Percentiles rank a stretch among this genome's conserved stretches.
Conservation (phyloP, 2,113 vertebrate species). For the Dromas ardeola region DNA sequence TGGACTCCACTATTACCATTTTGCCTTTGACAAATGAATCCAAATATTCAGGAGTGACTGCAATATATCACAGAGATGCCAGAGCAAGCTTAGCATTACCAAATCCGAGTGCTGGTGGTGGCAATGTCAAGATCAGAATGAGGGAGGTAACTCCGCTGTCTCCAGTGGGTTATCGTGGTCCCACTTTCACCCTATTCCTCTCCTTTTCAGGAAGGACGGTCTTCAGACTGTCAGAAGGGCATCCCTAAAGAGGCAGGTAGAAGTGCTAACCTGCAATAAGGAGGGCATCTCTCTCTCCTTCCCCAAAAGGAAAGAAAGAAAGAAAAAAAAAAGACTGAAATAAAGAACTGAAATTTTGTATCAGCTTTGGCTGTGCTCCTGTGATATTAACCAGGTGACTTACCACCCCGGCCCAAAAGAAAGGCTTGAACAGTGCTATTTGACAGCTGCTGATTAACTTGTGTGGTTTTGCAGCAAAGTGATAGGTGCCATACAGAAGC, state of each 20-base stretch:
- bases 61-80: background rate
- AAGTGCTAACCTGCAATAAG: background rate
- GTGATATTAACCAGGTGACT: background rate
- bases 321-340: background rate
- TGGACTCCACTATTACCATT: background rate
- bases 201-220: background rate
- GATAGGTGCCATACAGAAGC: background rate
- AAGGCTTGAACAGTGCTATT: background rate
- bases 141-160: background rate
- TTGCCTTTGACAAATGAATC: background rate
- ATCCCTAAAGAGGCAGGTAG: background rate
- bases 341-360: background rate
- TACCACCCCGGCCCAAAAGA: background rate
- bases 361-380: background rate
- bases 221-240: background rate
- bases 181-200: background rate
- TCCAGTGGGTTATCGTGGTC: background rate
- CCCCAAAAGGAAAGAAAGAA: background rate
- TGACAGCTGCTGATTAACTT: constrained; percentile 10
- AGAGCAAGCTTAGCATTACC: background rate
- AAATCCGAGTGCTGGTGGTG: background rate
- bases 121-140: background rate
- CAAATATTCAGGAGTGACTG: background rate
- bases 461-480: background rate
- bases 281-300: background rate